Evolutionary conservation across 2,113 vertebrate species (phyloP), one percentile per base, ranked within the genome.

Genomic region (Clarias batrachus): DNA sequence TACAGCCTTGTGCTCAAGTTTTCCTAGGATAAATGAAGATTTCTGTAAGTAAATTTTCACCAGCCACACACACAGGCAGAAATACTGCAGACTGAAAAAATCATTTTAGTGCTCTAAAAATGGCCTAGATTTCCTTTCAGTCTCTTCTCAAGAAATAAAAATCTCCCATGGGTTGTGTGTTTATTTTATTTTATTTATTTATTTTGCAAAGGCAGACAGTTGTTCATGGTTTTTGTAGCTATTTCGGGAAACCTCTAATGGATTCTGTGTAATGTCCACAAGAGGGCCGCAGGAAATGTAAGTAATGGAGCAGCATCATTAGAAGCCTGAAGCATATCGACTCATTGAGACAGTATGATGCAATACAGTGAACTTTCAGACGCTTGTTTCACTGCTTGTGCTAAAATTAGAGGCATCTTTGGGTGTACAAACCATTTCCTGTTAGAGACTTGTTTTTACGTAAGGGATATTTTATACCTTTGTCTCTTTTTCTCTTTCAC

Each of bases 211-310:
- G 68, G 65, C 68, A 41, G 70, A 48, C 57, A 84, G 11, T 74
- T 73, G 23, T 33, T 9, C 11, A 10, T 59, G 9, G 14, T n/a
- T 80, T 56, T 70, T 80, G 6, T 81, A 52, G 81, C 37, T 86
- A 59, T 82, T 81, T 52, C 66, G 82, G 59, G 63, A 82, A 76
- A 65, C 66, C 68, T 65, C 48, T 87, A 60, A 73, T 87, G 85
- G 80, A 48, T 76, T 76, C 59, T 25, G 68, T 30, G 57, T 63
- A 86, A 86, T 82, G 80, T 76, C 86, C 86, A 87, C 86, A 87
- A 85, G 84, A 79, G 74, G 84, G 84, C 84, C 27, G 27, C 52
- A 79, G 77, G 74, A 85, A 66, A 57, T 63, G 68, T 87, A 82
- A 82, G 59, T 77, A 87, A 76, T 87, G 70, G 68, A 76, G 59